phyloP scores from a whole-genome alignment of 2,888 invertebrate species.

The Diloba caeruleocephala region DNA sequence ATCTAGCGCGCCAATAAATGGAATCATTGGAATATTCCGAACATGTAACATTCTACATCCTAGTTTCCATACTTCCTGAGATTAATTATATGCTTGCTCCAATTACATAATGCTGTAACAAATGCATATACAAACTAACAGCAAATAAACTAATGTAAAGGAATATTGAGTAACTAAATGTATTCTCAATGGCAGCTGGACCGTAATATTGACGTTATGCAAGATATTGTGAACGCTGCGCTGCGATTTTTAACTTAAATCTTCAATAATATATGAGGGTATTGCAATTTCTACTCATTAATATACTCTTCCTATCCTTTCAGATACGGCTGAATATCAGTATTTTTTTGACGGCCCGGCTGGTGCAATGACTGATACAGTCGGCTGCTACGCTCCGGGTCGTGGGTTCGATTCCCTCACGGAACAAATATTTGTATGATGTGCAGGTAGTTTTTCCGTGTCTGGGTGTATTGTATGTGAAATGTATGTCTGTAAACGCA shows the following conservation, averaged over 20 bases:
- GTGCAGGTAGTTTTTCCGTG: too few relatives aligned
- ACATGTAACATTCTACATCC: slow-evolving; percentile 45
- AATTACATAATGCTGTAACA: slow-evolving; percentile 58
- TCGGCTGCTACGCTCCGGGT: too few relatives aligned
- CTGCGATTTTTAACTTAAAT: slow-evolving; percentile 48
- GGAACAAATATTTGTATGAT: too few relatives aligned
- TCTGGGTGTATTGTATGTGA: too few relatives aligned
- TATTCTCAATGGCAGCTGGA: slow-evolving; percentile 74
- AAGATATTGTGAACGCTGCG: slow-evolving; percentile 59
- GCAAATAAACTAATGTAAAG: slow-evolving; percentile 66
- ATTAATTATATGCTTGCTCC: slow-evolving; percentile 34
- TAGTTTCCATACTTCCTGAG: slow-evolving; percentile 8
- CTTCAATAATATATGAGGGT: too few relatives aligned
- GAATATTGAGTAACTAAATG: slow-evolving; percentile 71
- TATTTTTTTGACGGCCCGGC: too few relatives aligned
- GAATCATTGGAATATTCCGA: slow-evolving; percentile 32
- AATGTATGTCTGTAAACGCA: too few relatives aligned
- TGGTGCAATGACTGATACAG: too few relatives aligned
- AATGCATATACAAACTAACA: slow-evolving; percentile 47
- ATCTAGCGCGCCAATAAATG: slow-evolving; percentile 25
- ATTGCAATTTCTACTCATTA: too few relatives aligned
- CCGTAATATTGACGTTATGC: slow-evolving; percentile 67
- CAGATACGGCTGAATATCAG: too few relatives aligned
- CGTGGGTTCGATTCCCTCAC: too few relatives aligned
- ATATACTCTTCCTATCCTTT: too few relatives aligned